A percentile compares a stretch with the other conserved stretches of the same genome.
phyloP scores from a whole-genome alignment of 2,888 invertebrate genomes.

The Rapana venosa region DNA sequence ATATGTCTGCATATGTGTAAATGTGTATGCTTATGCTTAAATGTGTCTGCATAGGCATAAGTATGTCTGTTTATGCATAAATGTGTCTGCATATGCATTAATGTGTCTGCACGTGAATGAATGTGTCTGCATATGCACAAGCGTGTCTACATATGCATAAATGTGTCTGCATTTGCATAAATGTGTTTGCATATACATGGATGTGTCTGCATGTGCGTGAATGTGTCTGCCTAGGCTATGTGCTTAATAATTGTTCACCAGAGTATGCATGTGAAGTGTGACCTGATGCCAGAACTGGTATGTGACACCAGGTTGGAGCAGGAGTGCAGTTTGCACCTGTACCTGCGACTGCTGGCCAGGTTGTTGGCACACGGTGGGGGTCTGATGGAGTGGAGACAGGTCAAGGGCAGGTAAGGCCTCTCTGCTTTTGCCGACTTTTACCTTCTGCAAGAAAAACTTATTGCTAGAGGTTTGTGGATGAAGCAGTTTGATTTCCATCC shows the following conservation, averaged over 20 bases:
- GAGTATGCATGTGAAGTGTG: too few species aligned
- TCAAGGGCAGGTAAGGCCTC: conserved; percentile 67
- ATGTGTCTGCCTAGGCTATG: too few species aligned
- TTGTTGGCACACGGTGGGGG: conserved; percentile 56
- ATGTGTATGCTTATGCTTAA: not conserved
- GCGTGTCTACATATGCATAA: not conserved
- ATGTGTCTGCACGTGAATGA: not conserved
- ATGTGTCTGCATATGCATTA: not conserved
- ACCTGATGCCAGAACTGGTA: not conserved
- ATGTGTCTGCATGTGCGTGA: not conserved
- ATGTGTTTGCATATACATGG: not conserved
- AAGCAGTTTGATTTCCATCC: too few species aligned
- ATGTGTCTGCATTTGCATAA: not conserved
- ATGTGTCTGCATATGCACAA: not conserved
- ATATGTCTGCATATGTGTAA: not conserved
- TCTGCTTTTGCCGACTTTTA: too few species aligned
- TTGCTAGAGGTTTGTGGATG: too few species aligned
- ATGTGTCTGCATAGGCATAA: not conserved
- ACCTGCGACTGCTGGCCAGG: conserved; percentile 61
- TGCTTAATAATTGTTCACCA: too few species aligned
- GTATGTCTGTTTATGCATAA: too few species aligned
- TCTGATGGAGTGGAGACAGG: conserved; percentile 66
- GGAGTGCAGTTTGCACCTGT: conserved; percentile 68
- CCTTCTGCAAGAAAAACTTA: too few species aligned
- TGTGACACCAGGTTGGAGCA: conserved; percentile 53